Base-by-base conservation (phyloP, 92 coral and sea anemone genomes). In the Anthopleura xanthogrammica region DNA sequence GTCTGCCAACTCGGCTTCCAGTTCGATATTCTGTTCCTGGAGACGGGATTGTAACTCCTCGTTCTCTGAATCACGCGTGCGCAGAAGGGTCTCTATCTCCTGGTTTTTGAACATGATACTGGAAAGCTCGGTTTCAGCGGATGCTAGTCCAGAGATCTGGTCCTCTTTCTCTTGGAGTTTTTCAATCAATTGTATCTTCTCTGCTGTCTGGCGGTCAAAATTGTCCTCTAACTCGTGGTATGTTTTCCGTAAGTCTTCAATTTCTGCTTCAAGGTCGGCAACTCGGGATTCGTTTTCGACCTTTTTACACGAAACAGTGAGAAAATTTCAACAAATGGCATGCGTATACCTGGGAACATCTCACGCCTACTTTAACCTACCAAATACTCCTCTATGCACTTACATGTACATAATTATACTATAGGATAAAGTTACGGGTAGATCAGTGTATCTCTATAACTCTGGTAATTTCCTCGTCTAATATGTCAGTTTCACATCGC, bases 31-130 rank as follows among this genome's bases (percentile, higher is more conserved):
- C 75, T 92, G 92, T 41, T 93, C 95, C 52, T 65, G 65, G 14
- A 93, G 92, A 66, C 85, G 84, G 52, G 73, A 55, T 50, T 92
- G 94, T 81, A 93, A 78, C 76, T 93, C 92, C 29, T 89, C 86
- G 83, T 93, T 92, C 70, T 93, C 97, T 39, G 87, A 55, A 77
- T 93, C 98, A 17, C 98, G 92, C 23, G 83, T 89, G 66, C 90
- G 94, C 52, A 93, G 74, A 76, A 93, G 80, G 24, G 85, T 83
- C 80, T 93, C 95, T 17, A 93, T 93, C 40, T 93, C 98, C 50
- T 85, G 95, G 52, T 92, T 93, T 58, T 91, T 91, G 36, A 80
- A 39, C 90, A 87, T 90, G 73, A 93, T 89, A n/a, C 87, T 92
- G 12, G 89, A 83, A 12, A 93, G 90, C 65, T 93, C 98, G 2